A percentile compares a stretch with the other conserved stretches of the same genome.
Conservation (phyloP, 2,113 vertebrate species). For the Larimichthys crocea region DNA sequence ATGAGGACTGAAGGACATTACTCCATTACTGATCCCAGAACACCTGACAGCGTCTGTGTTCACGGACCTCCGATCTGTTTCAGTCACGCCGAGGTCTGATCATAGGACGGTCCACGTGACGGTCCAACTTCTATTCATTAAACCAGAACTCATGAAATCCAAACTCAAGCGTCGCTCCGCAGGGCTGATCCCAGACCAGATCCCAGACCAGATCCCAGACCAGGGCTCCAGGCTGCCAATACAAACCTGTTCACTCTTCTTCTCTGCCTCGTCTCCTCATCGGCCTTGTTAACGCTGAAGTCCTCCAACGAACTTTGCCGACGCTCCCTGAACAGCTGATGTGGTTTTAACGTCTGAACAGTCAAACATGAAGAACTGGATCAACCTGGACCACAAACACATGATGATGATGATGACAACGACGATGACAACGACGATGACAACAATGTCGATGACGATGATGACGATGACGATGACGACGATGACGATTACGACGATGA, state of each 20-base stretch:
- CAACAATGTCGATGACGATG: no score
- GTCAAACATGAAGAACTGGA: no score
- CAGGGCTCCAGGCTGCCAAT: constrained; percentile 56
- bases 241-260: constrained; percentile 20
- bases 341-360: no score
- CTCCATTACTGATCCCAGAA: constrained; percentile 30
- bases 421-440: no score
- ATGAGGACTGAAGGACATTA: not conserved
- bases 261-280: constrained; percentile 51
- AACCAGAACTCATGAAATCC: constrained; percentile 64
- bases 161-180: constrained; percentile 60
- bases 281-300: constrained; percentile 4
- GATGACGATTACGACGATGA: no score
- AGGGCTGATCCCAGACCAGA: constrained; percentile 38
- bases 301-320: not conserved
- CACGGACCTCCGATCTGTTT: constrained; percentile 12
- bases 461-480: no score
- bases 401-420: no score
- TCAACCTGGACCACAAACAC: no score
- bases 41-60: not conserved
- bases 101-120: not conserved
- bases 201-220: constrained; percentile 53
- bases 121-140: no score
- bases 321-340: not conserved
- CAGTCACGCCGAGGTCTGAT: constrained; percentile 3